phyloP scores from a whole-genome alignment of 2,888 invertebrate species.

The Lycocerus yunnanus region DNA sequence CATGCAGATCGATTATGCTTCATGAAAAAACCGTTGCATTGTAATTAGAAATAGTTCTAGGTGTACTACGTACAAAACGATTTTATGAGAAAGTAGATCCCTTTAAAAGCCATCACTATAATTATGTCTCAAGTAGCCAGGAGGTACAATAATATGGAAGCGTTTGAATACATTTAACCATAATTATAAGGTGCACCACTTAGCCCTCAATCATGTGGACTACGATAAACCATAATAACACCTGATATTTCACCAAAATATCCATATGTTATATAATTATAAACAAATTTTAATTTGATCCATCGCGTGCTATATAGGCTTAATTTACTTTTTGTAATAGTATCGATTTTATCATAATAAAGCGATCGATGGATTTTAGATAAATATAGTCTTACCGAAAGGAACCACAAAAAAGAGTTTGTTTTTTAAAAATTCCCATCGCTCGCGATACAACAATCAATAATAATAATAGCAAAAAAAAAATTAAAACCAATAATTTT shows the following conservation, averaged over 20 bases:
- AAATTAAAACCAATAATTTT: background rate
- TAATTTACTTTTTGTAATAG: conserved; percentile 15
- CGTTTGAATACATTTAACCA: conserved; percentile 32
- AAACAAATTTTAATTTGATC: conserved; percentile 13
- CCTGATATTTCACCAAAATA: conserved; percentile 29
- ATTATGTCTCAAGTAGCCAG: conserved; percentile 33
- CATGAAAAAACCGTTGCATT: background rate
- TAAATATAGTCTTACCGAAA: conserved; percentile 6
- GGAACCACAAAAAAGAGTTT: background rate
- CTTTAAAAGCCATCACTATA: conserved; percentile 33
- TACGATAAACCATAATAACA: conserved; percentile 34
- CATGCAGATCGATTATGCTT: background rate
- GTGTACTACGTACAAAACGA: conserved; percentile 16
- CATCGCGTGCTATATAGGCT: conserved; percentile 21
- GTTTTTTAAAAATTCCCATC: background rate
- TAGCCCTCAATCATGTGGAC: conserved; percentile 34
- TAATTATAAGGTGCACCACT: conserved; percentile 33
- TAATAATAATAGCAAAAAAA: background rate
- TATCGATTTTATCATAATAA: conserved; percentile 9
- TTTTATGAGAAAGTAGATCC: conserved; percentile 23
- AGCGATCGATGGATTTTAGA: conserved; percentile 4
- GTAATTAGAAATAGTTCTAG: conserved; percentile 21
- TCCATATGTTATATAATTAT: conserved; percentile 17
- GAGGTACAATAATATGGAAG: conserved; percentile 32
- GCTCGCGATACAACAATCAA: background rate